Conservation (phyloP, 2,113 vertebrate genomes). For the Silurus asotus region DNA sequence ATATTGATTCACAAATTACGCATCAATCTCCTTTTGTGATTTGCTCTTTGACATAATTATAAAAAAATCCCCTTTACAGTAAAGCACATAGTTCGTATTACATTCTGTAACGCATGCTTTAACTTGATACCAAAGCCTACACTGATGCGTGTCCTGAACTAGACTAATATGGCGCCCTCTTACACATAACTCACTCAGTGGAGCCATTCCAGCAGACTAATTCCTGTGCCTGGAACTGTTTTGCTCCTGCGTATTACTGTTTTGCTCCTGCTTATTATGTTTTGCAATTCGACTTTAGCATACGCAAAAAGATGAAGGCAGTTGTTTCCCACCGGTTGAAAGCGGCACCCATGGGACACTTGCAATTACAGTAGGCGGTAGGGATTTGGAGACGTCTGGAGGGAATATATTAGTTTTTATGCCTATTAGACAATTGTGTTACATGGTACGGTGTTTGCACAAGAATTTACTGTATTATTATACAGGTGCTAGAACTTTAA, state of each 20-base stretch:
- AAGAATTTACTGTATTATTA: not conserved
- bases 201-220: constrained; percentile 34
- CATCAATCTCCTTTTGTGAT: not conserved
- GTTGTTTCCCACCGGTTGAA: constrained; percentile 31
- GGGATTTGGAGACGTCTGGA: constrained; percentile 47
- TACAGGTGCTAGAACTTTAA: not conserved
- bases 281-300: constrained; percentile 46
- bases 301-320: not conserved
- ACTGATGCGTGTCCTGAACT: constrained; percentile 23
- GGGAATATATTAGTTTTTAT: constrained; percentile 4
- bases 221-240: constrained; percentile 41
- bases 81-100: constrained; percentile 42
- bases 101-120: constrained; percentile 10
- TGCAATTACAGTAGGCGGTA: constrained; percentile 41
- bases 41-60: not conserved
- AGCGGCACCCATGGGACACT: constrained; percentile 28
- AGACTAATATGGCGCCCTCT: constrained; percentile 19
- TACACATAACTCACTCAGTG: constrained; percentile 44
- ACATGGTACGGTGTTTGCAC: not conserved
- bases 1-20: not conserved
- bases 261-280: constrained; percentile 48
- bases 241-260: constrained; percentile 54
- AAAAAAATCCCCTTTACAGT: constrained; percentile 31
- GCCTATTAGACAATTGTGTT: constrained; percentile 22
- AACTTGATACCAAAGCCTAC: constrained; percentile 34